These are phyloP conservation scores for Dreissena polymorpha DNA, from an alignment of 1,140 invertebrate genomes.

Conservation along the genomic window DNA sequence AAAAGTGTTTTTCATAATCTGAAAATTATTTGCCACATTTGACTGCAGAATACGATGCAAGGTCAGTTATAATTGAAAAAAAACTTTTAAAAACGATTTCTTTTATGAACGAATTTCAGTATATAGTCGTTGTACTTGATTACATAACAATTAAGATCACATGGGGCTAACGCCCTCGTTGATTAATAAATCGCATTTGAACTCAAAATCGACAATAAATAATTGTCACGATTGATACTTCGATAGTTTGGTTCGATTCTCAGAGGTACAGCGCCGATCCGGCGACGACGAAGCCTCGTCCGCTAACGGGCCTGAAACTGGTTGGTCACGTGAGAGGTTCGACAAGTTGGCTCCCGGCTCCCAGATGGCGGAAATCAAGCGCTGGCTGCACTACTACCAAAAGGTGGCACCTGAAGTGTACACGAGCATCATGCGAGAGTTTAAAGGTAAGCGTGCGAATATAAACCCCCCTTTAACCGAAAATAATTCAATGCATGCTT, in stretches of 20 bases:
- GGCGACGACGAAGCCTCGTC: not conserved
- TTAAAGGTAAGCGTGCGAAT: conserved; percentile 27
- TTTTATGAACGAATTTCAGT: too few species aligned
- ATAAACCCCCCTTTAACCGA: not conserved
- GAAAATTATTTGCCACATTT: too few species aligned
- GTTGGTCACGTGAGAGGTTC: conserved; percentile 7
- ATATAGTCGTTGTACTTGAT: not conserved
- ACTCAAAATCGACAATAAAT: not conserved
- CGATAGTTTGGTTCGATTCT: not conserved
- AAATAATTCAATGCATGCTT: not conserved
- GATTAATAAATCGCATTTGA: not conserved
- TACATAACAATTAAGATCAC: not conserved
- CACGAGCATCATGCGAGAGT: conserved; percentile 27
- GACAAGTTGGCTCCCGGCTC: not conserved
- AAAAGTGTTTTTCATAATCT: too few species aligned
- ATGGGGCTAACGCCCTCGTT: not conserved
- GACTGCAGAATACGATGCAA: too few species aligned
- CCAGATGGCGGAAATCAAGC: conserved; percentile 47
- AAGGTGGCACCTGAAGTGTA: conserved; percentile 30
- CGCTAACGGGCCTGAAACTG: not conserved
- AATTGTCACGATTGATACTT: not conserved
- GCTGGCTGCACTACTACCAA: conserved; percentile 49
- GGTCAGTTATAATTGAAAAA: too few species aligned
- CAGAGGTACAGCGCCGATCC: not conserved
- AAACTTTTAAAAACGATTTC: too few species aligned